Evolutionary conservation across 2,888 invertebrate species (phyloP).

Genomic region (Cheilosia scutellata): DNA sequence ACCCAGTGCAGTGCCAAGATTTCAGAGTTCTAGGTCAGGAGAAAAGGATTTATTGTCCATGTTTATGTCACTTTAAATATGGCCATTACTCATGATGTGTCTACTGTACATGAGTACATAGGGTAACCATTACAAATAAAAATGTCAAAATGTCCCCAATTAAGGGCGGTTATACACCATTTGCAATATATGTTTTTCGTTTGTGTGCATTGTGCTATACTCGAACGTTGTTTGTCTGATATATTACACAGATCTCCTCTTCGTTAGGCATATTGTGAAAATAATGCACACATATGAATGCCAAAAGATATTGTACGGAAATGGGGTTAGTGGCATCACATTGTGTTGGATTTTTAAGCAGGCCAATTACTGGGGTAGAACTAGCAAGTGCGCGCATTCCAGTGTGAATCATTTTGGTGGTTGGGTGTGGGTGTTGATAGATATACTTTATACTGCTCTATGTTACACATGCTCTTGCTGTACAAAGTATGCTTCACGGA

Average conservation of each 20-base stretch:
- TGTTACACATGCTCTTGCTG: too few relatives aligned
- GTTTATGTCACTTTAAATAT: too few relatives aligned
- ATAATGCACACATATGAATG: neutral
- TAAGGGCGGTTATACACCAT: neutral
- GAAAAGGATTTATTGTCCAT: too few relatives aligned
- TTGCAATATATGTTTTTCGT: neutral
- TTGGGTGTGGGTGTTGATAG: neutral
- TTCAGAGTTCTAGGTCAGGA: too few relatives aligned
- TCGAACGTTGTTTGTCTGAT: neutral
- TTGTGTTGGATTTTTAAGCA: neutral
- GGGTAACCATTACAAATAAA: too few relatives aligned
- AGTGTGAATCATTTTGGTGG: neutral
- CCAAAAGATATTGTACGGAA: neutral
- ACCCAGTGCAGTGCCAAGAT: too few relatives aligned
- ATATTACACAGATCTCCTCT: neutral
- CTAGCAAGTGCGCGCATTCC: neutral
- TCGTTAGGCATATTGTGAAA: neutral
- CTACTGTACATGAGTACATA: too few relatives aligned
- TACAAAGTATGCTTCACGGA: too few relatives aligned
- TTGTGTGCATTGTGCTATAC: neutral
- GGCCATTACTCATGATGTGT: too few relatives aligned
- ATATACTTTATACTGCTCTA: too few relatives aligned
- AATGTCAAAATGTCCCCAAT: too few relatives aligned
- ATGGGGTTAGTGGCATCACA: neutral
- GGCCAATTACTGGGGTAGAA: constrained; percentile 17